Conservation (phyloP, 2,888 invertebrate species). For the Hypomecis punctinalis region DNA sequence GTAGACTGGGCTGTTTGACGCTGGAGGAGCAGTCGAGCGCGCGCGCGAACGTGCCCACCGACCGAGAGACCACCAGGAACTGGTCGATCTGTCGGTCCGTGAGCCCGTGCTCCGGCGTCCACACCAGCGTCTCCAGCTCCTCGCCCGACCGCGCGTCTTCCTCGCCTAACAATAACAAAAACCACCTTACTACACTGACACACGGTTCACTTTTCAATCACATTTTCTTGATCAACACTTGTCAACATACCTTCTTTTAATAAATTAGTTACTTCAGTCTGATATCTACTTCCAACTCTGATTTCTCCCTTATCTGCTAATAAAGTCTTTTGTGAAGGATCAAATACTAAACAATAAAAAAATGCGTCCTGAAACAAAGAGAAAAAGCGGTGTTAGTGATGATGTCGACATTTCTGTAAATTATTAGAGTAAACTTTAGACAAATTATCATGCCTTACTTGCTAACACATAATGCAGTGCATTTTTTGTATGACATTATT, state of each 20-base stretch:
- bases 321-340: conserved; percentile 99
- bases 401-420: not conserved
- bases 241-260: conserved; percentile 88
- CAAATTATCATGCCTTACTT: too few relatives aligned
- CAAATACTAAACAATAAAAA: conserved; percentile 99
- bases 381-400: conserved; percentile 55
- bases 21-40: conserved; percentile 99
- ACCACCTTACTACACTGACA: conserved; percentile 35
- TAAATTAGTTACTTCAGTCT: conserved; percentile 95
- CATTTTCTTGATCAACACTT: conserved; percentile 41
- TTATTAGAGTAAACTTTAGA: not conserved
- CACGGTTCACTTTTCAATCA: conserved; percentile 33
- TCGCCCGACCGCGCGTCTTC: conserved; percentile 87
- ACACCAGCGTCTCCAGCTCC: conserved; percentile 95
- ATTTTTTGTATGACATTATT: too few relatives aligned
- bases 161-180: conserved; percentile 74
- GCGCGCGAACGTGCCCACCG: conserved; percentile 99
- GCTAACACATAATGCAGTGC: too few relatives aligned
- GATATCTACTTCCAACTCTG: conserved; percentile 96
- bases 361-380: conserved; percentile 94
- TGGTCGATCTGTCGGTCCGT: conserved; percentile 99
- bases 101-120: conserved; percentile 96
- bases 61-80: conserved; percentile 96
- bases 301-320: conserved; percentile 99
- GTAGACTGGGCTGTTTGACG: conserved; percentile 98